These are phyloP conservation scores for Platorchestia sp. DNA, from an alignment of 1,140 invertebrate genomes.

Conservation along the genomic window DNA sequence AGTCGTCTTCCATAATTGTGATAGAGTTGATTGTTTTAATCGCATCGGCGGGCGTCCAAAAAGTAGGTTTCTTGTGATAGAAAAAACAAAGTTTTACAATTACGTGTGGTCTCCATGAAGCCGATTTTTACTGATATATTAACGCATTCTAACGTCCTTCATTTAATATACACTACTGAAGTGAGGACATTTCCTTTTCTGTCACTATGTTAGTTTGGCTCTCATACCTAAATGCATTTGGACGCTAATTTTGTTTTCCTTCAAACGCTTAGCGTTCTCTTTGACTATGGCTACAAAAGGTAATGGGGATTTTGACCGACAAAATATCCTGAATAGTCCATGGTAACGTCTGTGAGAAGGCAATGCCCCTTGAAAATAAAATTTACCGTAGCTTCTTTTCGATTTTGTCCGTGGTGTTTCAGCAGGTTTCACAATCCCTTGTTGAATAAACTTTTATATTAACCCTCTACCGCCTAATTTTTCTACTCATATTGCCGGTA, in stretches of 20 bases:
- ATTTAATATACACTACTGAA: background rate
- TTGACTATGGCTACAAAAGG: background rate
- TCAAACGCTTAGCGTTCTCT: background rate
- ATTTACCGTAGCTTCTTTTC: background rate
- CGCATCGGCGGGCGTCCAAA: background rate
- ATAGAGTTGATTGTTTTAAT: background rate
- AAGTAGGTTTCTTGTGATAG: background rate
- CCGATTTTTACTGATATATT: background rate
- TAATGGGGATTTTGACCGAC: background rate
- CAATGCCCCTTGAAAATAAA: background rate
- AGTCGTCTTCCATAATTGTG: background rate
- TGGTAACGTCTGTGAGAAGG: background rate
- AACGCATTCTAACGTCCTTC: background rate
- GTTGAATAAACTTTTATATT: background rate
- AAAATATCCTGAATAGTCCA: background rate
- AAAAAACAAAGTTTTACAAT: background rate
- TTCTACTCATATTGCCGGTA: background rate
- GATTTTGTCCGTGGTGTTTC: background rate
- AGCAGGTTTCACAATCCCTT: background rate
- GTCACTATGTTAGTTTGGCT: background rate
- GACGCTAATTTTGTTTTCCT: background rate
- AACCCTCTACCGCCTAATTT: background rate
- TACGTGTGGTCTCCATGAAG: background rate
- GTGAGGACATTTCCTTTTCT: background rate
- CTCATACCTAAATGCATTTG: background rate